A percentile compares a stretch with the other conserved stretches of the same genome.
phyloP scores from a whole-genome alignment of 2,797 vertebrate genomes.

The Acanthurus leucopareius region DNA sequence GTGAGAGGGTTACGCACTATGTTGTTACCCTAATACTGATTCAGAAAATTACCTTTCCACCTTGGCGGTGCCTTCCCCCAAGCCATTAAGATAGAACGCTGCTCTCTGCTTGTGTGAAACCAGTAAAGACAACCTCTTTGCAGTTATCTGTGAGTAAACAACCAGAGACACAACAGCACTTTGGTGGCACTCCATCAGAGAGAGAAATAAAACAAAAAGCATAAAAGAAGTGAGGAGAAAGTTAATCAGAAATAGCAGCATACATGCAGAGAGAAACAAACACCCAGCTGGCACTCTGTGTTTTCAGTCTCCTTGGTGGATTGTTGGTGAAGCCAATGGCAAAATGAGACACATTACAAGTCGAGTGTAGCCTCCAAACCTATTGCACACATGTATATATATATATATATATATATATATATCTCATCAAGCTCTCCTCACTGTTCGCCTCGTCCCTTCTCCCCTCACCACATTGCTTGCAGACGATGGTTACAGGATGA shows the following conservation, averaged over 20 bases:
- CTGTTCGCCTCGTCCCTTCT: conserved; percentile 43
- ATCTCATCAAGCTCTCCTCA: conserved; percentile 1
- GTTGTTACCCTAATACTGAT: conserved; percentile 77
- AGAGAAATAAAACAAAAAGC: conserved; percentile 20
- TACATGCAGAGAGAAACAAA: conserved; percentile 76
- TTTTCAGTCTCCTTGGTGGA: conserved; percentile 27
- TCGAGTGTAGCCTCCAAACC: conserved; percentile 67
- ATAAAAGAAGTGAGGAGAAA: conserved; percentile 17
- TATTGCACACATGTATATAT: not conserved
- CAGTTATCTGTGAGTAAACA: conserved; percentile 97
- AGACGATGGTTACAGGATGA: conserved; percentile 87
- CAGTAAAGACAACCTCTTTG: conserved; percentile 97
- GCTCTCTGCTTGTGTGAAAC: conserved; percentile 95
- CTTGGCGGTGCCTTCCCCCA: conserved; percentile 88
- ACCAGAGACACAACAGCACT: conserved; percentile 87
- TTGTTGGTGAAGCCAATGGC: conserved; percentile 56
- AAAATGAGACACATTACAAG: conserved; percentile 81
- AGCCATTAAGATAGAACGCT: conserved; percentile 94
- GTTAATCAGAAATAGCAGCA: conserved; percentile 78
- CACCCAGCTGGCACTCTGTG: conserved; percentile 29
- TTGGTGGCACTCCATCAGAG: conserved; percentile 59
- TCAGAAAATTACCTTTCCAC: conserved; percentile 91
- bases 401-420: not conserved
- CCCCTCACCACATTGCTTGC: conserved; percentile 74
- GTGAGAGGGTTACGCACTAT: conserved; percentile 13